phyloP scores from a whole-genome alignment of 1,140 invertebrate species.

The Cataglyphis hispanica region DNA sequence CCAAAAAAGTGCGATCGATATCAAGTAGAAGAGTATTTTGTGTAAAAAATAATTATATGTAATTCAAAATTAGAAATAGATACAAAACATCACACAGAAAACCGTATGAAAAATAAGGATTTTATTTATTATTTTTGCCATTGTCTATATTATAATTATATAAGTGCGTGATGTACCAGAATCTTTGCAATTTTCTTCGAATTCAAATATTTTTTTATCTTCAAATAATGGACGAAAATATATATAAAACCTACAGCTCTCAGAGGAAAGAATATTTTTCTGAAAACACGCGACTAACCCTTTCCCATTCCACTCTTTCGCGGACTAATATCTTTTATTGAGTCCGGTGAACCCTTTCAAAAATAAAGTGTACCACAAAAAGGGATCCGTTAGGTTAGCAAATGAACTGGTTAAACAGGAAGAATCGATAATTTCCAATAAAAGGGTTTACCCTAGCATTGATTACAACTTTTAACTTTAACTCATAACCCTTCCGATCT shows the following conservation, averaged over 20 bases:
- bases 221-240: neutral
- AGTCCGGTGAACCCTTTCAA: conserved; percentile 76
- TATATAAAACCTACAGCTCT: neutral
- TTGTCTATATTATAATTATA: neutral
- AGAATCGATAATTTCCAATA: conserved; percentile 84
- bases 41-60: neutral
- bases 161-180: neutral
- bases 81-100: neutral
- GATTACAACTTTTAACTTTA: conserved; percentile 76
- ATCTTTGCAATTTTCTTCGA: neutral
- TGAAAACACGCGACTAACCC: conserved; percentile 74
- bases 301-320: conserved; percentile 12
- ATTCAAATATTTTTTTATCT: neutral
- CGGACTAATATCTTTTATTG: conserved; percentile 75
- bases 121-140: neutral
- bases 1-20: neutral
- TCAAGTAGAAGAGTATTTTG: neutral
- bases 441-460: conserved; percentile 79
- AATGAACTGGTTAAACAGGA: conserved; percentile 80
- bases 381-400: conserved; percentile 7
- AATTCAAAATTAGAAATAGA: neutral
- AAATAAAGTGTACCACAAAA: conserved; percentile 79
- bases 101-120: neutral
- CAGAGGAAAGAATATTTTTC: neutral
- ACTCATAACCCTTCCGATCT: conserved; percentile 78